Conservation (phyloP, 2,797 vertebrate species). For the Takifugu rubripes region DNA sequence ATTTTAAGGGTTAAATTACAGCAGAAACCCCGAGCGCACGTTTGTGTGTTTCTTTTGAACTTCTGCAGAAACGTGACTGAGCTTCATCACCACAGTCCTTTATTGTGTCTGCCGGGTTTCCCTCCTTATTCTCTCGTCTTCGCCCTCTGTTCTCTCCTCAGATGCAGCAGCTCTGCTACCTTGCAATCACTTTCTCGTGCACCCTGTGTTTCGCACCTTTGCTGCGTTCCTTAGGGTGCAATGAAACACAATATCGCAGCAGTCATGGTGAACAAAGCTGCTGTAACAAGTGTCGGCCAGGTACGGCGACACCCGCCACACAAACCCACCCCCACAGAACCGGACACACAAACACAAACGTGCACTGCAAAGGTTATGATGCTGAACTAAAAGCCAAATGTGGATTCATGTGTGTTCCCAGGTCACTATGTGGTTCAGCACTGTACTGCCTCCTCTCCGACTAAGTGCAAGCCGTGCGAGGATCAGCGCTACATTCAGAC, state of each 20-base stretch:
- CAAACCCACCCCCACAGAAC: too few species aligned
- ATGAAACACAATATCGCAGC: neutral
- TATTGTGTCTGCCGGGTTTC: neutral
- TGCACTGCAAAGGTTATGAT: too few species aligned
- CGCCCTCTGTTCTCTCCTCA: slow-evolving; percentile 18
- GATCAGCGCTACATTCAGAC: neutral
- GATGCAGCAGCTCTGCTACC: slow-evolving; percentile 47
- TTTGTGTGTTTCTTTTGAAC: too few species aligned
- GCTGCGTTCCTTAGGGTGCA: slow-evolving; percentile 29
- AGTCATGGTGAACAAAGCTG: neutral
- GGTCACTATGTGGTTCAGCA: neutral
- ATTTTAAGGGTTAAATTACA: too few species aligned
- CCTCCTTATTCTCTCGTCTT: neutral
- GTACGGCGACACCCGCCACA: slow-evolving; percentile 39
- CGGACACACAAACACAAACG: too few species aligned
- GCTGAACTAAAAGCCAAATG: neutral
- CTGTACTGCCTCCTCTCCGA: accelerated
- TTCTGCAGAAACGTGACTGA: too few species aligned
- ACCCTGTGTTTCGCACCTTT: slow-evolving; percentile 13
- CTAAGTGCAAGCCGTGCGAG: accelerated
- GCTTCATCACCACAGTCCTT: neutral
- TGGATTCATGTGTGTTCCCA: slow-evolving; percentile 29
- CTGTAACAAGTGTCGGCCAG: slow-evolving; percentile 67
- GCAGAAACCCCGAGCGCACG: too few species aligned
- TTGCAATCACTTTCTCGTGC: slow-evolving; percentile 32